Conservation (phyloP, 2,113 vertebrate species). For the Tympanuchus pallidicinctus region DNA sequence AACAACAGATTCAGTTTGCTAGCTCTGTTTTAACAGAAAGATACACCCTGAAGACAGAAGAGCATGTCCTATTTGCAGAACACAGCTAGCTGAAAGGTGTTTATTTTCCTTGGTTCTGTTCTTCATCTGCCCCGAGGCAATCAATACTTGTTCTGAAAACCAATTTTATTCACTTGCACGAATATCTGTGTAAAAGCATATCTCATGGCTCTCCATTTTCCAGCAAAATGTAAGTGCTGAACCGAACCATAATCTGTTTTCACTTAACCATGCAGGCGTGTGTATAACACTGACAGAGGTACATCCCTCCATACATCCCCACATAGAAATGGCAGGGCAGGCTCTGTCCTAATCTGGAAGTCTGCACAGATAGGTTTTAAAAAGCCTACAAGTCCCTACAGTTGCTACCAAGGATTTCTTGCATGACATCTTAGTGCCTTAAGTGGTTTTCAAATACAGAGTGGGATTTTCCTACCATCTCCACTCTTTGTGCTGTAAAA, state of each 20-base stretch:
- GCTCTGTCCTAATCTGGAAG: neutral
- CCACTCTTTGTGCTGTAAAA: neutral
- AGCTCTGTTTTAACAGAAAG: neutral
- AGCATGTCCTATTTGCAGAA: constrained; percentile 1
- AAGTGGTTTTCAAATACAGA: neutral
- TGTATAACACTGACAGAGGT: neutral
- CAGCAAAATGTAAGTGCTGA: neutral
- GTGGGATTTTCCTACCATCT: neutral
- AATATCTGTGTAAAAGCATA: neutral
- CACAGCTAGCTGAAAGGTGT: neutral
- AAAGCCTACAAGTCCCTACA: neutral
- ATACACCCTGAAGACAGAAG: neutral
- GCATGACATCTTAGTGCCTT: neutral
- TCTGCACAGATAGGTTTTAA: neutral
- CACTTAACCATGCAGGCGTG: neutral
- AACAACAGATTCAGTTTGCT: neutral
- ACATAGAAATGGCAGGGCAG: neutral
- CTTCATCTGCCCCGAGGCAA: neutral
- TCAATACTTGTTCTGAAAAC: neutral
- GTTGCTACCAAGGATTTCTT: neutral
- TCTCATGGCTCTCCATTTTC: rapidly evolving
- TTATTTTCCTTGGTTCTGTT: constrained; percentile 14
- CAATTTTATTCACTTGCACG: neutral
- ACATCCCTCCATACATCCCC: neutral
- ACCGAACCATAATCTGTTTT: neutral